Percentiles rank a stretch among this genome's conserved stretches.
Conservation (phyloP, 2,888 invertebrate genomes). For the Drosophila multiciliata region DNA sequence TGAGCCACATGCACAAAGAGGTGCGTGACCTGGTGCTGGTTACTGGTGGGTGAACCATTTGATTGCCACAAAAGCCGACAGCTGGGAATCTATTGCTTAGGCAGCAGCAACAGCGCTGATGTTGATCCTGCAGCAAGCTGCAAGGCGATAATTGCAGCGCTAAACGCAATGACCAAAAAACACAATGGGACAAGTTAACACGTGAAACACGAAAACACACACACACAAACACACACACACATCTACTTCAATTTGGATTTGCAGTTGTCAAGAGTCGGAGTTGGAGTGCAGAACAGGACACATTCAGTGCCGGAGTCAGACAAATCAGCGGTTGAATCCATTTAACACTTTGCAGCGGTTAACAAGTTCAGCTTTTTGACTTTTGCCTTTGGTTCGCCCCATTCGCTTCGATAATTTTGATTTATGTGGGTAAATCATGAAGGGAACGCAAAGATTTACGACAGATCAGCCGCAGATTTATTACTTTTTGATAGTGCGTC, state of each 20-base stretch:
- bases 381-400: constrained; percentile 25
- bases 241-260: constrained; percentile 17
- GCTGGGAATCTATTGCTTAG: constrained; percentile 64
- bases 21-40: constrained; percentile 48
- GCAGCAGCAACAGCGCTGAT: constrained; percentile 2
- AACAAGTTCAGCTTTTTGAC: constrained; percentile 57
- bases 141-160: constrained; percentile 73
- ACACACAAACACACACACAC: neutral
- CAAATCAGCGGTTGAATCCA: constrained; percentile 63
- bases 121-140: constrained; percentile 19
- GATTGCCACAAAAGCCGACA: constrained; percentile 78
- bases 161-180: constrained; percentile 71
- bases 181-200: constrained; percentile 15
- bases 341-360: constrained; percentile 76
- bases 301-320: constrained; percentile 11
- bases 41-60: constrained; percentile 76
- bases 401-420: constrained; percentile 82
- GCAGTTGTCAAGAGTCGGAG: constrained; percentile 20
- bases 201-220: neutral
- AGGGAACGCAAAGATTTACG: constrained; percentile 83
- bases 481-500: constrained; percentile 82
- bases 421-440: constrained; percentile 84
- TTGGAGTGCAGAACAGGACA: constrained; percentile 19
- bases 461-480: constrained; percentile 83
- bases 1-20: constrained; percentile 1